Evolutionary conservation across 2,888 invertebrate genomes (phyloP), one percentile per base, ranked within the genome.

Genomic region (Agriopis leucophaearia): DNA sequence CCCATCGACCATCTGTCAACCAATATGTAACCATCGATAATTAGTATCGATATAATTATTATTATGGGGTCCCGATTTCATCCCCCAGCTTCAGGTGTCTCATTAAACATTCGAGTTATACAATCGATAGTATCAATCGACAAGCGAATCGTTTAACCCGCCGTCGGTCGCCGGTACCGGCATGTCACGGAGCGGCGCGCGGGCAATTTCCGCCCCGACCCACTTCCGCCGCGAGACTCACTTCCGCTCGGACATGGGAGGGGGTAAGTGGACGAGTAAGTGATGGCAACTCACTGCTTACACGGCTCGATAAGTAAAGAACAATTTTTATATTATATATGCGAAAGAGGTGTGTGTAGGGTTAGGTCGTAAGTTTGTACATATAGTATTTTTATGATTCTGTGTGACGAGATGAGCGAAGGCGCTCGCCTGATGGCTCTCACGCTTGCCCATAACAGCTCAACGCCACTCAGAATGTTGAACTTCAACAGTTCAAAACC

Each of bases 201-300:
- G 55, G 55, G 42, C 27, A 27, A 55, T 55, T 42, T 55, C 55
- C 55, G 55, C 42, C 27, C 18, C n/a, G n/a, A 15, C 18, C 13
- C 16, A 15, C 54, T 15, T 54, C 40, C 54, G 16, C 9, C 40
- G 16, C 16, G 40, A 27, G 51, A n/a, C 27, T 27, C 42, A 44
- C 27, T 55, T 55, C 55, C 55, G 55, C 42, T n/a, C 55, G 42
- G 55, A 18, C 42, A 27, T 42, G 15, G 3, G 52, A 13, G 3
- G 52, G 50, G 52, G 52, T 16, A 38, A 54, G 38, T 38, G 52
- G 52, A 36, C 36, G n/a, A 15, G 15, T 27, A 27, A 42, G 42
- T 42, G 55, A 42, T 42, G 55, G 42, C 0, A 55, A 55, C 42
- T 42, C 18, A 42, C 42, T n/a, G 27, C 18, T 55, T 44, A 42